Percentiles rank a stretch among this genome's conserved stretches.
Evolutionary conservation across 2,888 invertebrate genomes (phyloP).

Genomic region (Eristalis arbustorum): DNA sequence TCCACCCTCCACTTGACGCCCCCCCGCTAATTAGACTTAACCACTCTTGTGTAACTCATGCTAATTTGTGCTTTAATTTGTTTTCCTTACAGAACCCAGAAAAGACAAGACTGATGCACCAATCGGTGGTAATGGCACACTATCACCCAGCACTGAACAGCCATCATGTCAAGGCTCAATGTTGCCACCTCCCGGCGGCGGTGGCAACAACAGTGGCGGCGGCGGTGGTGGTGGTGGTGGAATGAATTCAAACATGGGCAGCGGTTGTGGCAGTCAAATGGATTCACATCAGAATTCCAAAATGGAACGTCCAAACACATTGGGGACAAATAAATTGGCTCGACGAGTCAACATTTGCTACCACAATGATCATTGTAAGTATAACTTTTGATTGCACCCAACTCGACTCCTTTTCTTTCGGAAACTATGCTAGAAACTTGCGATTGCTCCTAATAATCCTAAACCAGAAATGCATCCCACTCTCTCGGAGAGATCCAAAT

Average conservation of each 20-base stretch:
- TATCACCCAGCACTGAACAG: conserved; percentile 83
- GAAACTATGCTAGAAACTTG: conserved; percentile 32
- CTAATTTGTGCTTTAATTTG: neutral
- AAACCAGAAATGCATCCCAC: neutral
- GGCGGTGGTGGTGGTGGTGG: conserved; percentile 72
- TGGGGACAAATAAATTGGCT: conserved; percentile 88
- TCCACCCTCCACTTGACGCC: conserved; percentile 2
- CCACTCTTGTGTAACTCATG: neutral
- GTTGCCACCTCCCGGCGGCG: conserved; percentile 81
- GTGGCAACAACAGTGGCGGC: conserved; percentile 76
- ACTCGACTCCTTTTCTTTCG: neutral
- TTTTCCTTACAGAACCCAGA: conserved; percentile 89
- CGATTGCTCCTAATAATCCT: conserved; percentile 37
- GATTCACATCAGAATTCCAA: conserved; percentile 81
- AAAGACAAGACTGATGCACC: conserved; percentile 92
- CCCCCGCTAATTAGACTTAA: conserved; percentile 18
- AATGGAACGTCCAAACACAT: conserved; percentile 90
- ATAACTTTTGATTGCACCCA: neutral
- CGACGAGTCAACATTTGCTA: conserved; percentile 88
- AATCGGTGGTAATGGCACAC: conserved; percentile 82
- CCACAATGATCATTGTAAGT: conserved; percentile 88
- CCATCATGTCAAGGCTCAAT: conserved; percentile 79
- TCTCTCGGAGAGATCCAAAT: conserved; percentile 1
- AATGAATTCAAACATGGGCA: conserved; percentile 67
- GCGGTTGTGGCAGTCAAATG: conserved; percentile 74